Conservation (phyloP, 1,140 invertebrate species). For the Nylanderia fulva region DNA sequence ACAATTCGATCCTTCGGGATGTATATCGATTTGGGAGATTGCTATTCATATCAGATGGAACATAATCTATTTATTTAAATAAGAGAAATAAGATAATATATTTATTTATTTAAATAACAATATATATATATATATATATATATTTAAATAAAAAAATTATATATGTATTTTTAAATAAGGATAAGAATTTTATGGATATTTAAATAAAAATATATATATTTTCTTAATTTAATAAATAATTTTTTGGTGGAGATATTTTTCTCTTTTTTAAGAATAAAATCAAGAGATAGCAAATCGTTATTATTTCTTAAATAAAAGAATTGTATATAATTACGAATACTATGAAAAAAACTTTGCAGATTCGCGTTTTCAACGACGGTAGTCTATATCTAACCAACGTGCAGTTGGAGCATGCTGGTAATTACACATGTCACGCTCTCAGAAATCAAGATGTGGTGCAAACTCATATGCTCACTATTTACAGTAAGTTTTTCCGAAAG, state of each 20-base stretch:
- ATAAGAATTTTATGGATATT: too few species aligned
- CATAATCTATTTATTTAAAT: background rate
- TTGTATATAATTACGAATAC: background rate
- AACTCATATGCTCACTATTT: constrained; percentile 91
- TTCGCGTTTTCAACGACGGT: constrained; percentile 90
- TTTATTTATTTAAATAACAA: background rate
- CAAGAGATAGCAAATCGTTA: too few species aligned
- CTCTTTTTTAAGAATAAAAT: too few species aligned
- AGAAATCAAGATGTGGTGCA: constrained; percentile 92
- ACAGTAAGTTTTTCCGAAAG: constrained; percentile 88
- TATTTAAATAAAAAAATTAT: background rate
- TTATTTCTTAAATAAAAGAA: background rate
- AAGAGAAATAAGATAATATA: too few species aligned
- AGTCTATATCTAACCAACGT: constrained; percentile 92
- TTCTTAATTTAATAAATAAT: constrained; percentile 21
- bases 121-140: too few species aligned
- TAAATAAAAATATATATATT: too few species aligned
- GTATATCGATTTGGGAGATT: background rate
- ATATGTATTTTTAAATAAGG: too few species aligned
- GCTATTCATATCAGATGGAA: background rate
- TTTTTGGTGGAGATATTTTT: background rate
- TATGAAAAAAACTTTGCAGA: constrained; percentile 73
- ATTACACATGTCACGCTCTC: constrained; percentile 93
- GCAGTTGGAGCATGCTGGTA: constrained; percentile 92
- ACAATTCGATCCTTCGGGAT: constrained; percentile 13